These are phyloP conservation scores for Mesorhabditis sp. DNA, from an alignment of 2,888 invertebrate genomes.

Conservation along the genomic window DNA sequence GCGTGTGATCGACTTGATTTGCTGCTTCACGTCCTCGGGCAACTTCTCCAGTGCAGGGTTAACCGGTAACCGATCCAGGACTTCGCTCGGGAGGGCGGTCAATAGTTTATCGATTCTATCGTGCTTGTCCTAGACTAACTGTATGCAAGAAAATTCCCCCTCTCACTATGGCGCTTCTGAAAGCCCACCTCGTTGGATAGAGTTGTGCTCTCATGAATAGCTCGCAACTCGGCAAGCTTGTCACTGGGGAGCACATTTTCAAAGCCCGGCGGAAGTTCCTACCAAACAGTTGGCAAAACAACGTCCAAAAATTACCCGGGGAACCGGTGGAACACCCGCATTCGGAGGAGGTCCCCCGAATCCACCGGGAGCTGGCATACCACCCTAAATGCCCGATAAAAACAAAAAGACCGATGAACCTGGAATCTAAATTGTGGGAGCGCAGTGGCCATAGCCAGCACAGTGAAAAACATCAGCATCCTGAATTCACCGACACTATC, in stretches of 20 bases:
- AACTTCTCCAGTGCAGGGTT: constrained; percentile 50
- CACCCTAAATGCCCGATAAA: not conserved
- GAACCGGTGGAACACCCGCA: not conserved
- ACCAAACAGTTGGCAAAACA: too few species aligned
- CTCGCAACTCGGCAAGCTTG: constrained; percentile 38
- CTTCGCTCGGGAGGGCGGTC: constrained; percentile 46
- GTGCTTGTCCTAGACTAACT: constrained; percentile 36
- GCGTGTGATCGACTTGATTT: constrained; percentile 43
- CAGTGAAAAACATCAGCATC: too few species aligned
- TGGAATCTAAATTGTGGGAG: too few species aligned
- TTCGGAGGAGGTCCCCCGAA: not conserved
- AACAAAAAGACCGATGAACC: too few species aligned
- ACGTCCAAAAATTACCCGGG: not conserved
- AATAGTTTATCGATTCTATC: constrained; percentile 48
- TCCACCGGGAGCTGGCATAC: not conserved
- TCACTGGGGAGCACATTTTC: constrained; percentile 47
- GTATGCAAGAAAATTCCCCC: too few species aligned
- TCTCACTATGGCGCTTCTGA: too few species aligned
- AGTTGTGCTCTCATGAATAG: constrained; percentile 39
- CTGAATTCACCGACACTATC: too few species aligned
- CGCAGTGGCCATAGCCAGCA: too few species aligned
- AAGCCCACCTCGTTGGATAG: constrained; percentile 21
- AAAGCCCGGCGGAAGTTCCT: constrained; percentile 46
- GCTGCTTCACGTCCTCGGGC: constrained; percentile 38
- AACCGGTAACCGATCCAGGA: constrained; percentile 46